Evolutionary conservation across 2,113 vertebrate genomes (phyloP).

Genomic region (Salvelinus fontinalis): DNA sequence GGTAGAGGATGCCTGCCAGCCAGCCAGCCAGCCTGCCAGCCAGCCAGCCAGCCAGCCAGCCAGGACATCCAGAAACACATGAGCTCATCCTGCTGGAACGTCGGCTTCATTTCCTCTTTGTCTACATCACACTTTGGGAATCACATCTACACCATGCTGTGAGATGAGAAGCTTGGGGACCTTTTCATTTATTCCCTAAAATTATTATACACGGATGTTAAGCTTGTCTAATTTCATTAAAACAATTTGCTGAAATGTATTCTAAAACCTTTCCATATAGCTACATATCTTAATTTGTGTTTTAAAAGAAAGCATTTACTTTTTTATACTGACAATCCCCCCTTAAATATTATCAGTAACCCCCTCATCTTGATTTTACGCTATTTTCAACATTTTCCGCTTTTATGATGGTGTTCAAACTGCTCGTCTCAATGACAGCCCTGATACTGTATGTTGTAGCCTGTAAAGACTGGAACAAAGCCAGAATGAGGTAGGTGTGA

Average conservation of each 20-base stretch:
- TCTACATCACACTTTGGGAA: constrained; percentile 42
- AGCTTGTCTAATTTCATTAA: background rate
- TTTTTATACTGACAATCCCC: background rate
- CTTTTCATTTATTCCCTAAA: constrained; percentile 6
- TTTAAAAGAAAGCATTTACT: background rate
- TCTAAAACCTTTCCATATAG: background rate
- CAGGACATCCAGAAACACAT: constrained; percentile 40
- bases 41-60: constrained; percentile 28
- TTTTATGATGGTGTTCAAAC: background rate
- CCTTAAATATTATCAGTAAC: background rate
- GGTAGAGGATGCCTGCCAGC: constrained; percentile 30
- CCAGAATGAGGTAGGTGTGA: background rate
- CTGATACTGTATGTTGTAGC: background rate
- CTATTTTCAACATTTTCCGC: background rate
- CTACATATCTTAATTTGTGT: background rate
- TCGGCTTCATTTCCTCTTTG: constrained; percentile 38
- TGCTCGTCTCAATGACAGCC: background rate
- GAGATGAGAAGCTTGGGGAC: background rate
- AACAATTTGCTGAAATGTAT: background rate
- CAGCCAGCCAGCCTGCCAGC: too few relatives aligned
- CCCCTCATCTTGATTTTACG: too few relatives aligned
- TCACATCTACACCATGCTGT: constrained; percentile 19
- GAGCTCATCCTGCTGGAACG: constrained; percentile 58
- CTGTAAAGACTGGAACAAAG: too few relatives aligned
- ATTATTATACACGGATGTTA: constrained; percentile 41